Percentiles rank a stretch among this genome's conserved stretches.
Evolutionary conservation across 2,888 invertebrate species (phyloP).

Genomic region (Tipula lateralis): DNA sequence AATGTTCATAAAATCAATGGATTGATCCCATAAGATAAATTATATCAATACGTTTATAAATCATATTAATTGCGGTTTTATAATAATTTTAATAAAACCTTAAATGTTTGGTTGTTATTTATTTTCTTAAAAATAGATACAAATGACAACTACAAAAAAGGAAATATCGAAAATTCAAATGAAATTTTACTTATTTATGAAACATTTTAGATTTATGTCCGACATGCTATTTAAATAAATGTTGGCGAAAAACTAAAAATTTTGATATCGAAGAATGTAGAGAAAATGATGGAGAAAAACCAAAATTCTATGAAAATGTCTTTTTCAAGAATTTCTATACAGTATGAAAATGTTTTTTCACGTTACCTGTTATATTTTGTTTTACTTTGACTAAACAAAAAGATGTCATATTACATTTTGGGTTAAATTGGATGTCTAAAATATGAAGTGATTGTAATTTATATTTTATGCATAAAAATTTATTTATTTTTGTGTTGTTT

Average conservation of each 20-base stretch:
- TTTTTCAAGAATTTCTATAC: not conserved
- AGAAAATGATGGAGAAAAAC: not conserved
- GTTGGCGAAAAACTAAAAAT: not conserved
- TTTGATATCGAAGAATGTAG: not conserved
- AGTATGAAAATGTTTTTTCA: not conserved
- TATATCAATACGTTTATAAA: too few relatives aligned
- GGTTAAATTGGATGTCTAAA: not conserved
- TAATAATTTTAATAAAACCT: too few relatives aligned
- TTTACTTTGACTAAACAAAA: not conserved
- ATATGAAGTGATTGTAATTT: not conserved
- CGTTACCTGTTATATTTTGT: not conserved
- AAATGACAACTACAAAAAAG: not conserved
- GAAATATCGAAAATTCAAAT: not conserved
- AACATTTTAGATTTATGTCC: not conserved
- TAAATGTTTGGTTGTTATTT: too few relatives aligned
- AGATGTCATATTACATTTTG: not conserved
- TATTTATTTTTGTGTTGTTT: not conserved
- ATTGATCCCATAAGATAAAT: too few relatives aligned
- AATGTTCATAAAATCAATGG: too few relatives aligned
- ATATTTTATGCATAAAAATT: not conserved
- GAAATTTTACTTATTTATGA: not conserved
- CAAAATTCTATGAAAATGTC: not conserved
- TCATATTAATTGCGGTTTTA: too few relatives aligned
- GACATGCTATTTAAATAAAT: conserved; percentile 19
- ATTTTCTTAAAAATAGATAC: not conserved